Evolutionary conservation across 1,140 invertebrate species (phyloP), one percentile per base, ranked within the genome.

Genomic region (Neelides sp.): DNA sequence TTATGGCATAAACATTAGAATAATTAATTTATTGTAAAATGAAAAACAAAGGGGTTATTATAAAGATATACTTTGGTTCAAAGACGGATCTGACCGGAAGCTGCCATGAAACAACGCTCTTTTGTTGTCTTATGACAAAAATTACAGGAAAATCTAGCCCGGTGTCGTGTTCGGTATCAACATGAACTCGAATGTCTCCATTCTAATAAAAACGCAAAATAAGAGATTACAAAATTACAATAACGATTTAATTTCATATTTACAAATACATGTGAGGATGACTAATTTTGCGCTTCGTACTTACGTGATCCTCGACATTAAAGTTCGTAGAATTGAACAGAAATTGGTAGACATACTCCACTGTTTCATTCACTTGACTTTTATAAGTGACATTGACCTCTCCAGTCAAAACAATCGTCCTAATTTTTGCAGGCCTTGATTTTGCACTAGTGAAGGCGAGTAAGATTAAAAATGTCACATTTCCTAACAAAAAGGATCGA

Each of bases 71-170:
- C 44, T 39, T 20, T 39, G 35, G 22, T 30, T 47, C 44, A 49
- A 50, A 55, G 35, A 44, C 55, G 37, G 50, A 49, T 39, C 17
- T 24, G 53, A 80, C 64, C 5, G 80, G 80, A 17, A 82, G 63
- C 57, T 79, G 75, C 80, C 80, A 82, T 3, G 78, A 80, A 47
- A 79, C 64, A 7, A 80, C 71, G 64, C 73, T 72, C 64, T 75
- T 73, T 46, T 79, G 76, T 64, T 82, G 78, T 55, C 76, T 64
- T 0, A 78, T 74, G 1, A 79, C 79, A 52, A 81, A 73, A 58
- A 82, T 73, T 1, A 81, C 61, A 2, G 80, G 79, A 61, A 69
- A 74, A 1, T 68, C 70, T 12, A 64, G 65, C 28, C 69, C 71
- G 3, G 73, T 71, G 46, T 69, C 66, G 24, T 65, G 58, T 52